Evolutionary conservation across 2,888 invertebrate genomes (phyloP), one percentile per base, ranked within the genome.

Genomic region (Oxystoma pomonae): DNA sequence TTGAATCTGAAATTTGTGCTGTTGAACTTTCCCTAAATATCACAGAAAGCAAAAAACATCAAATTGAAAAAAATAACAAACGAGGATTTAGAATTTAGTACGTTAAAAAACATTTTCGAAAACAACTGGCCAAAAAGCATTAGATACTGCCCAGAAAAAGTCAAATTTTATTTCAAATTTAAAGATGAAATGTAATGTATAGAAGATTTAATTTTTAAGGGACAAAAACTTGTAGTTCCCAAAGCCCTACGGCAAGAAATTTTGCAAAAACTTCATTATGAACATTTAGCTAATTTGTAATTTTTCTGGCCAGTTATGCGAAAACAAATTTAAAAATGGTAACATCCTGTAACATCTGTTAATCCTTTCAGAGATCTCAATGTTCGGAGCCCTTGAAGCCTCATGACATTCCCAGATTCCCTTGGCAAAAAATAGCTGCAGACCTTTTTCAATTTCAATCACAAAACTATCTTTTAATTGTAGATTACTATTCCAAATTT

Each of bases 91-190:
- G 70, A 71, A 58, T 60, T 71, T 20, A 61, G 65, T 61, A 55
- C 59, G 57, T 21, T 74, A 55, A 69, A 67, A 55, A 62, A 69
- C n/a, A 66, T 65, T 51, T 67, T 74, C 49, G 17, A 63, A 56
- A 35, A 68, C 5, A 70, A 72, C 1, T 74, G 74, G 72, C 72
- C 73, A 20, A 64, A 66, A 18, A 60, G 68, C 18, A 49, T 63
- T 50, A 64, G 64, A 49, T 59, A 67, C 58, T 16, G 66, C 3
- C 50, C 58, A 21, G 51, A 62, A 12, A 50, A 57, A 55, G 16
- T 68, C n/a, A 67, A 63, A 63, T 53, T 20, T 18, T 67, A 65
- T 57, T 60, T 21, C 19, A 64, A 64, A 57, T 60, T 64, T 55
- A 58, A 60, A 57, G 50, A 59, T 51, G 59, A 68, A 57, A 19